Percentiles rank a stretch among this genome's conserved stretches.
phyloP scores from a whole-genome alignment of 2,888 invertebrate genomes.

The Chelonus formosanus region DNA sequence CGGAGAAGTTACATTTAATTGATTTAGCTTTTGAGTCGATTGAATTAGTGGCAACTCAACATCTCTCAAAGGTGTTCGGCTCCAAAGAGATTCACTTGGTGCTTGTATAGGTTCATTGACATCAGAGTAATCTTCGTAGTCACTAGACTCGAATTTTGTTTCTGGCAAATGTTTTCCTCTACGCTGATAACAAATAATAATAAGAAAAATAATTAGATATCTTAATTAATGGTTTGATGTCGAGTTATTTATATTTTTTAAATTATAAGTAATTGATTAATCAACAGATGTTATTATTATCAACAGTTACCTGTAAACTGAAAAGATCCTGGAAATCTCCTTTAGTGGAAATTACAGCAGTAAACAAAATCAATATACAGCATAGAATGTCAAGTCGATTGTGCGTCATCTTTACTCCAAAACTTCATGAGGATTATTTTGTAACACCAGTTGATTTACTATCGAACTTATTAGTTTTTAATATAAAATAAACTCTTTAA shows the following conservation, averaged over 20 bases:
- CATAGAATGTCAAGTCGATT: slow-evolving; percentile 40
- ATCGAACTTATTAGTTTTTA: too few species aligned
- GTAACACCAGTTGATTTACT: too few species aligned
- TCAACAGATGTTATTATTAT: background rate
- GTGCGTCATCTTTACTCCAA: slow-evolving; percentile 44
- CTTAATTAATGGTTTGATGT: slow-evolving; percentile 1
- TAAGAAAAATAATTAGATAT: slow-evolving; percentile 6
- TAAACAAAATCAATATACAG: slow-evolving; percentile 43
- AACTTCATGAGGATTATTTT: slow-evolving; percentile 39
- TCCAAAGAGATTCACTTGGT: slow-evolving; percentile 40
- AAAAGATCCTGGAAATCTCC: slow-evolving; percentile 38
- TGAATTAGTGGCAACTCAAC: slow-evolving; percentile 25
- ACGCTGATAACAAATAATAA: slow-evolving; percentile 26
- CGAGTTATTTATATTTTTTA: background rate
- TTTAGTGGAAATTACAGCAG: slow-evolving; percentile 26
- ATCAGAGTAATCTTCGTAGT: slow-evolving; percentile 51
- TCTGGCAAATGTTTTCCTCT: slow-evolving; percentile 42
- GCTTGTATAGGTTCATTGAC: slow-evolving; percentile 48
- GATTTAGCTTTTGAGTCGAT: slow-evolving; percentile 21
- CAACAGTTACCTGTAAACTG: slow-evolving; percentile 43
- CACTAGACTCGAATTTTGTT: slow-evolving; percentile 43
- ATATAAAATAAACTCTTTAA: too few species aligned
- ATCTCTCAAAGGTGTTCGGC: slow-evolving; percentile 39
- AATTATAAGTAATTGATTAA: background rate
- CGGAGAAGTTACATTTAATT: slow-evolving; percentile 34